Evolutionary conservation across 1,140 invertebrate species (phyloP), one percentile per base, ranked within the genome.

Genomic region (Polypedilum pembai): DNA sequence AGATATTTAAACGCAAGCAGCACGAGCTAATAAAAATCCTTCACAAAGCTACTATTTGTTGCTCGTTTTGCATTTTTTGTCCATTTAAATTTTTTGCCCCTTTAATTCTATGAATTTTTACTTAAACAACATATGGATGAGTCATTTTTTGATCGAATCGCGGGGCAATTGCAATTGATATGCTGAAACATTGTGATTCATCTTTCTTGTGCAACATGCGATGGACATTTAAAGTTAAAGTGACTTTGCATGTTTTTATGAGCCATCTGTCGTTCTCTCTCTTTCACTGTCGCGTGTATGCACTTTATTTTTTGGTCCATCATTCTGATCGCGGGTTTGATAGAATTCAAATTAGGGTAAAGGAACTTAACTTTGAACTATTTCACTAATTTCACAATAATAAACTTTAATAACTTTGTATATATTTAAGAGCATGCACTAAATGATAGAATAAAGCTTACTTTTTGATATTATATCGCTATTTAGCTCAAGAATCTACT

Each of bases 171-270:
- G 4, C 45, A 56, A 56, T 56, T 56, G 45, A 56, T 56, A 56
- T 56, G 24, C 24, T 5, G 24, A 33, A 56, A 56, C 45, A 56
- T 56, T 56, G n/a, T 56, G 45, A 56, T 56, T 56, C 45, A 56
- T 56, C 45, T 10, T n/a, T 56, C 45, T 33, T 12, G n/a, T 56
- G 12, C 45, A n/a, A 12, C 8, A 56, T 56, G 45, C 45, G n/a
- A 56, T 56, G 45, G 45, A 56, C 45, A 56, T 56, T 56, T 56
- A 56, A 56, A 56, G n/a, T 56, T 56, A n/a, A 56, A 56, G 45
- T 56, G 45, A 56, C 45, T 56, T 56, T 56, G 45, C 45, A 56
- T 56, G 45, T 56, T 56, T 56, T 56, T 56, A 15, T 56, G 45
- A 56, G 12, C 45, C 45, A 56, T 56, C 45, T 56, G 45, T 56